Conservation (phyloP, 2,888 invertebrate species). For the Meta bourneti region DNA sequence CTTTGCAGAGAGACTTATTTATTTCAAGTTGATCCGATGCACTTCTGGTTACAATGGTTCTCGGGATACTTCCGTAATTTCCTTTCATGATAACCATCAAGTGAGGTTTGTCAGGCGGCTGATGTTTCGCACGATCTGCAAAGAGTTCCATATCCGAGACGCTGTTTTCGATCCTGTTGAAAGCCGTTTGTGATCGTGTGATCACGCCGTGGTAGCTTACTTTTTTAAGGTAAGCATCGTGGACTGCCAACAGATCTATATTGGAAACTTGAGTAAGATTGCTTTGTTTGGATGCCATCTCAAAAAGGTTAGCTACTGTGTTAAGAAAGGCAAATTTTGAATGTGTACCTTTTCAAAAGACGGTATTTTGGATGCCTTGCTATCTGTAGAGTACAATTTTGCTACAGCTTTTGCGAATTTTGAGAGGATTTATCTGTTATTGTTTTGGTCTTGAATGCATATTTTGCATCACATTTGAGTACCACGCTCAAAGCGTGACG, state of each 20-base stretch:
- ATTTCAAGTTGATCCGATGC: background rate
- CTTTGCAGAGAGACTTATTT: background rate
- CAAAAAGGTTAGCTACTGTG: no score
- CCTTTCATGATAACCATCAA: conserved; percentile 28
- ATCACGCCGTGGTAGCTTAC: background rate
- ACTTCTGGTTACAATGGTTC: conserved; percentile 29
- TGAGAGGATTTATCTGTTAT: no score
- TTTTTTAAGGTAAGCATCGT: background rate
- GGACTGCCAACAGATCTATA: background rate
- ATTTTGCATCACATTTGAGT: no score
- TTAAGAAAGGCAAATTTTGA: no score
- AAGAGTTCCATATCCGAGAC: background rate
- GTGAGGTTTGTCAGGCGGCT: conserved; percentile 16
- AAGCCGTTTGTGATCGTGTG: conserved; percentile 28
- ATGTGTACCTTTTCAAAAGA: no score
- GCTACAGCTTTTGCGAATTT: no score
- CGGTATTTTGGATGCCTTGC: no score
- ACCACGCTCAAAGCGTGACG: no score
- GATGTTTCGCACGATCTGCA: background rate
- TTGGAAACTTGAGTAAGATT: no score
- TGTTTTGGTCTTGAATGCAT: no score
- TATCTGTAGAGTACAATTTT: no score
- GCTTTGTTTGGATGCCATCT: no score
- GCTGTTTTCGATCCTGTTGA: background rate
- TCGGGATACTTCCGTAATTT: conserved; percentile 6